phyloP scores from a whole-genome alignment of 2,797 vertebrate species.

The Chrosomus eos region DNA sequence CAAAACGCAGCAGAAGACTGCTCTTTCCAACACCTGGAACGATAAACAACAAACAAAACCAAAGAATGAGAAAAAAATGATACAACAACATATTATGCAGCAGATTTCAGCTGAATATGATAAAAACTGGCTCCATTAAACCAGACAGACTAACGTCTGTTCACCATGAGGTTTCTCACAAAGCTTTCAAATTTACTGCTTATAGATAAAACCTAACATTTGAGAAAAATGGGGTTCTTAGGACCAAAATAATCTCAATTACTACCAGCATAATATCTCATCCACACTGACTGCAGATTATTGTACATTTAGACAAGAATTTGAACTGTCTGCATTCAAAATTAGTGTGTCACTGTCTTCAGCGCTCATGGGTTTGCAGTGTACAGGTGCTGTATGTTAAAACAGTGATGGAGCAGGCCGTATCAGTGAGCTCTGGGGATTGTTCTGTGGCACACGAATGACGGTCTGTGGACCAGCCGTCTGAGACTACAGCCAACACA shows the following conservation, averaged over 20 bases:
- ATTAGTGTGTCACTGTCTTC: not conserved
- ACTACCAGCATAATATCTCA: not conserved
- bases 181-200: not conserved
- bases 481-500: not conserved
- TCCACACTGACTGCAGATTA: not conserved
- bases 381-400: not conserved
- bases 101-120: not conserved
- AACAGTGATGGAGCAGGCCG: not conserved
- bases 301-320: not conserved
- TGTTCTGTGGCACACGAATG: not conserved
- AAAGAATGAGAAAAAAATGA: slow-evolving; percentile 26
- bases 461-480: not conserved
- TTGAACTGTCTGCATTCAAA: not conserved
- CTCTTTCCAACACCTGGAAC: slow-evolving; percentile 96
- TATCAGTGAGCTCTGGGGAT: not conserved
- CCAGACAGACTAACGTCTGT: not conserved
- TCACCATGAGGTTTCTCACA: not conserved
- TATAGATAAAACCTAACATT: not conserved
- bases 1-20: slow-evolving; percentile 97
- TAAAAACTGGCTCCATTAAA: not conserved
- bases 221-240: slow-evolving; percentile 32
- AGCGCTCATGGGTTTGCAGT: not conserved
- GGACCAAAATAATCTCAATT: not conserved
- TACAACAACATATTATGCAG: not conserved
- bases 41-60: slow-evolving; percentile 58